Conservation (phyloP, 2,113 vertebrate genomes). For the Caloenas nicobarica region DNA sequence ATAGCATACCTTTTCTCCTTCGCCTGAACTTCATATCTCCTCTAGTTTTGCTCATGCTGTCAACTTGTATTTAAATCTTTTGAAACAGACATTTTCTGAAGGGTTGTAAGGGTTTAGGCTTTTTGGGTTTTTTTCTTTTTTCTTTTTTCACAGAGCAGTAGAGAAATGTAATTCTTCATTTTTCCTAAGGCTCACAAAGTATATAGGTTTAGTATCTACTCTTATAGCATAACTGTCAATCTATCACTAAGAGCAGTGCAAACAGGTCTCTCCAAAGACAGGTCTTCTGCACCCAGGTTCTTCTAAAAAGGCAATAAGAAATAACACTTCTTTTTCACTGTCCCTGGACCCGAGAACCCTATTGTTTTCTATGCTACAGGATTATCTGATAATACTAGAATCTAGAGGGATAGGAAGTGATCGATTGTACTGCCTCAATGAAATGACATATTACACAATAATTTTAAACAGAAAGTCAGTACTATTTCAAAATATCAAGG, state of each 20-base stretch:
- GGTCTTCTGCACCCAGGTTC: neutral
- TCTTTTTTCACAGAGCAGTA: neutral
- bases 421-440: neutral
- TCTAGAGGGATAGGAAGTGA: neutral
- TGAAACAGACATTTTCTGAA: neutral
- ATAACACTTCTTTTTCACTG: neutral
- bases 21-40: neutral
- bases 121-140: neutral
- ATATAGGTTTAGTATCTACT: neutral
- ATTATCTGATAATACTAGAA: neutral
- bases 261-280: neutral
- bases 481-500: neutral
- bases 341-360: neutral
- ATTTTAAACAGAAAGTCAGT: neutral
- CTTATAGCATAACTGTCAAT: neutral
- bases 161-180: neutral
- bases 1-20: neutral
- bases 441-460: neutral
- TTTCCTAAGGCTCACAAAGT: neutral
- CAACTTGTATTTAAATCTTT: neutral
- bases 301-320: neutral
- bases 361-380: neutral
- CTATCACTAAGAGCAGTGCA: neutral
- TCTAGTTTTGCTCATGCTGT: neutral
- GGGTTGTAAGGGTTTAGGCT: neutral